Base-by-base conservation (phyloP, 2,113 vertebrate species). In the Odocoileus hemionus region DNA sequence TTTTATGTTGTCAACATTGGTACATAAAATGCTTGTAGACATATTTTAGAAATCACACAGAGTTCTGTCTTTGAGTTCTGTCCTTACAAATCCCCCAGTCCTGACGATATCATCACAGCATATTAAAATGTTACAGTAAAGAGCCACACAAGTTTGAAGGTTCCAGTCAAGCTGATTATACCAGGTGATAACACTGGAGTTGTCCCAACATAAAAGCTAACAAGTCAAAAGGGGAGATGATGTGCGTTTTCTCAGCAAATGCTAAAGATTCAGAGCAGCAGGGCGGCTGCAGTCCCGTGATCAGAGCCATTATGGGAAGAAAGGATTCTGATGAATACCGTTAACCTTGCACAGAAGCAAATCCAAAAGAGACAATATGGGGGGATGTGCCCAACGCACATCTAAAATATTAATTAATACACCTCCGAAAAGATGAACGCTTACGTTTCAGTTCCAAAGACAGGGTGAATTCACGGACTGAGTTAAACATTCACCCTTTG, bases 1-100 rank as follows among this genome's bases (percentile, higher is more conserved):
- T 21, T 26, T 94, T 70, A 54, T 89, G 8, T 86, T 94, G 43
- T 91, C 50, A 97, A 82, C 19, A 67, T 0, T 93, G 79, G 15
- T 64, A 89, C 6, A 28, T 83, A 85, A 96, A 94, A 95, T 93
- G 17, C 2, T 94, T 97, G 94, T 21, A 95, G 33, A 95, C 61
- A 94, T 1, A 67, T 95, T 98, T 98, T 89, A 93, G 79, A 92
- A 91, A 97, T 82, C 93, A 98, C 93, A 83, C 21, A 96, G 23
- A 14, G 94, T 87, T 97, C 83, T 95, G 7, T 78, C 93, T 70
- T 26, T 93, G 39, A 96, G 90, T 93, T 67, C 74, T 94, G n/a
- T 79, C 39, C 95, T 96, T 9, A 23, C 55, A 97, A 96, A 94
- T 89, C 28, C 26, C 54, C 23, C 14, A 0, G 9, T 94, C 97